Conservation (phyloP, 1,140 invertebrate genomes). For the Drosophila repleta region DNA sequence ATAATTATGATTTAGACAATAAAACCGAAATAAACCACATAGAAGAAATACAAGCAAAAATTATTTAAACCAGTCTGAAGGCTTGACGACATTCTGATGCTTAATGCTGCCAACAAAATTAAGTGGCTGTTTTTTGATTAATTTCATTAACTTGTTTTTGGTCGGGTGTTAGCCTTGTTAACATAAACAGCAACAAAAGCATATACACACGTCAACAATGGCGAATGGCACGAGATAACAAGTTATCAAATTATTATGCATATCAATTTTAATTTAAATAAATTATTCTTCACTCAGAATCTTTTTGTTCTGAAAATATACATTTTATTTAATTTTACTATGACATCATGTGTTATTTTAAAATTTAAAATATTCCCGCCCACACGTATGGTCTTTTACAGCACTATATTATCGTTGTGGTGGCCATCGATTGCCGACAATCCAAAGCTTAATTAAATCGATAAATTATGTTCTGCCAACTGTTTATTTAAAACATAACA, state of each 20-base stretch:
- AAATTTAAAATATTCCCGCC: constrained; percentile 3
- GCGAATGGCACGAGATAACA: constrained; percentile 34
- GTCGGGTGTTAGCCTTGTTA: constrained; percentile 52
- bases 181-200: constrained; percentile 36
- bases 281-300: constrained; percentile 4
- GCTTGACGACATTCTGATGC: constrained; percentile 55
- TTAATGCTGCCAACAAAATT: constrained; percentile 54
- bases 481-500: too few relatives aligned
- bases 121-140: constrained; percentile 58
- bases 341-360: not conserved
- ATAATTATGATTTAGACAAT: constrained; percentile 69
- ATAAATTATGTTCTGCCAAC: not conserved
- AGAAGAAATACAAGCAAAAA: constrained; percentile 49
- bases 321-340: not conserved
- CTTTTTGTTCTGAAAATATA: not conserved
- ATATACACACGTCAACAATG: not conserved
- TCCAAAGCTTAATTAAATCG: not conserved
- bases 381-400: not conserved
- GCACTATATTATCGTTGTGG: not conserved
- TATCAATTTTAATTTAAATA: constrained; percentile 2
- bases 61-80: constrained; percentile 58
- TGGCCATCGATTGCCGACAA: not conserved
- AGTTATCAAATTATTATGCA: constrained; percentile 22
- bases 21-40: constrained; percentile 59
- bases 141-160: constrained; percentile 67